Evolutionary conservation across 2,888 invertebrate genomes (phyloP), one percentile per base, ranked within the genome.

Genomic region (Agonopterix heracliana): DNA sequence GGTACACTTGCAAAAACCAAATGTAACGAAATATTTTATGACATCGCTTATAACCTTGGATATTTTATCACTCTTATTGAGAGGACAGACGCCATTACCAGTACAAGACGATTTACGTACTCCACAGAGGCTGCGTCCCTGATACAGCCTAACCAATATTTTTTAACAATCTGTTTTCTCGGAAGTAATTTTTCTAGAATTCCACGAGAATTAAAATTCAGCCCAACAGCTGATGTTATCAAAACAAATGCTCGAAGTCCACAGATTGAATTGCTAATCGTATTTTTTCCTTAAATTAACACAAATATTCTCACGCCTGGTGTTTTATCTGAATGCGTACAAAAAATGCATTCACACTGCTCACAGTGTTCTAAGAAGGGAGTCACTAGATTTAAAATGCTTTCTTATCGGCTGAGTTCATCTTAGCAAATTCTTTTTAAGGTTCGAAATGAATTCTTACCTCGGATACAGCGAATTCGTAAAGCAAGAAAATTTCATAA

Each of bases 401-500:
- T 46, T 41, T 48, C 54, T 71, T 72, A 77, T 74, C 71, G 49
- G 11, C 45, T 43, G 50, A 57, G 57, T 60, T 68, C 65, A 81
- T 79, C 78, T 73, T 44, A 49, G 56, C 66, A 66, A 70, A 75
- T 79, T 75, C 66, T 68, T 74, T 74, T 68, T 66, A 61, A 71
- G 57, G 59, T 66, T 61, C 11, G 60, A 74, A 77, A 76, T 73
- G 63, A 72, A 74, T 77, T 77, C 76, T 65, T 75, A 74, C 71
- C 61, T 63, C 55, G 44, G 55, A 50, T 54, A 69, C 68, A 57
- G 74, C 71, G 66, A 77, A 78, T 68, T 67, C 66, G 61, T 69
- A 70, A 69, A 65, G 54, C 57, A 61, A 64, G 55, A 51, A 59
- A 65, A 70, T 64, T 55, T 58, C 64, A 64, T 70, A 60, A 66